Evolutionary conservation across 2,113 vertebrate genomes (phyloP), one percentile per base, ranked within the genome.

Genomic region (Podarcis cretensis): DNA sequence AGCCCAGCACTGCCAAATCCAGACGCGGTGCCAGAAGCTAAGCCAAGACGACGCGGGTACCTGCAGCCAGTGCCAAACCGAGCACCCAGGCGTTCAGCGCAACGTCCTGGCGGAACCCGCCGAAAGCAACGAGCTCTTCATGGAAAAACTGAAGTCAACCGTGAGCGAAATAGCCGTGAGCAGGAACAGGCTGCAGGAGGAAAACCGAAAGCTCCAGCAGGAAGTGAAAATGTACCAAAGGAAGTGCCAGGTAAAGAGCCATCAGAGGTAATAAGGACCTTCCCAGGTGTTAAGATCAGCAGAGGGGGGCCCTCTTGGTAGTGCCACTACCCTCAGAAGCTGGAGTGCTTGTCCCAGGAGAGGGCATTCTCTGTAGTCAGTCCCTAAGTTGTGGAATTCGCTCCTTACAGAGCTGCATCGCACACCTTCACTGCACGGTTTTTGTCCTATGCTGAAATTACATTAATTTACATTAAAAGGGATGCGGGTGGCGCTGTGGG

Each of bases 171-270:
- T 97, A 57, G 94, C 91, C 69, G 84, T 96, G 85, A 96, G 94
- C 85, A 96, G 96, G 83, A 95, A 95, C 85, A 95, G 93, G 81
- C 85, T 97, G 32, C 90, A 97, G 90, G 96, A 96, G 78, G 97
- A 98, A 95, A 97, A 97, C 85, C 94, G 95, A 90, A 96, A 96
- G 86, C 96, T 97, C 57, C 92, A 12, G 0, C 93, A 96, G 79
- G 96, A 97, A 81, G 89, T 97, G 78, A 97, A 95, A 95, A 91
- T 93, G 80, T 97, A 94, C 91, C 96, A 96, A 92, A 94, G 91
- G 54, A 96, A 95, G 27, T 97, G 93, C 87, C 96, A 98, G 97
- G 97, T 98, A 94, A 89, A 54, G 66, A 40, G 8, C 6, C 40
- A 59, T 32, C 16, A 13, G 32, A 3, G 23, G 0, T 43, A 10